Conservation (phyloP, 2,113 vertebrate genomes). For the Scytalopus superciliaris region DNA sequence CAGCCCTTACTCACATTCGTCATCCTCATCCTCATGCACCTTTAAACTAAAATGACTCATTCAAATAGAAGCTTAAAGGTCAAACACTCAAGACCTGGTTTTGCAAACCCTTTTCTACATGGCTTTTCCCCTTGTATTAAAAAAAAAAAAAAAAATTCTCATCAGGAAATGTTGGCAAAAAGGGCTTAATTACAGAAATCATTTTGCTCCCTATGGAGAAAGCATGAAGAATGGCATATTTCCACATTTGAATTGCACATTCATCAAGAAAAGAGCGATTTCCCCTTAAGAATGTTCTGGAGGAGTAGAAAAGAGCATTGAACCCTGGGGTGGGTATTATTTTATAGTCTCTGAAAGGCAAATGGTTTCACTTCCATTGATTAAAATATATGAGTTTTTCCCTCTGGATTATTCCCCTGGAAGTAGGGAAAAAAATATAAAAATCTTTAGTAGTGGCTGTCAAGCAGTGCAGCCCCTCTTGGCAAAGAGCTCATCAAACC, state of each 20-base stretch:
- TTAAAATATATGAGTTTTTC: constrained; percentile 54
- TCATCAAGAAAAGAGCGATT: constrained; percentile 61
- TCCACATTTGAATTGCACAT: constrained; percentile 62
- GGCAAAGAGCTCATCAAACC: neutral
- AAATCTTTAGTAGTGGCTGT: neutral
- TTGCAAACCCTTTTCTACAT: neutral
- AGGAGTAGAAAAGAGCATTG: constrained; percentile 58
- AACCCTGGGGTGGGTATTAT: constrained; percentile 53
- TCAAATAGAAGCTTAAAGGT: neutral
- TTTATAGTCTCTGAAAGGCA: constrained; percentile 52
- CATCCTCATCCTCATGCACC: neutral
- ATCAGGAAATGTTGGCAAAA: constrained; percentile 49
- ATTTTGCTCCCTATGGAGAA: constrained; percentile 54
- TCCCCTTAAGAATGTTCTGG: constrained; percentile 56
- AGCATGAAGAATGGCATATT: constrained; percentile 56
- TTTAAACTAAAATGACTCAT: neutral
- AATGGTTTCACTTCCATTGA: constrained; percentile 54
- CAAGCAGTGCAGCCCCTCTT: neutral
- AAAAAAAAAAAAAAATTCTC: neutral
- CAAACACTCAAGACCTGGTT: neutral
- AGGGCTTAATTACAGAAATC: constrained; percentile 56
- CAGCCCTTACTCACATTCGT: neutral
- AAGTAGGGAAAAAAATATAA: neutral
- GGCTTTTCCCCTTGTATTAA: neutral
- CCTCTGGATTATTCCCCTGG: constrained; percentile 49